A percentile compares a stretch with the other conserved stretches of the same genome.
Conservation (phyloP, 2,888 invertebrate genomes). For the Gymnocheta viridis region DNA sequence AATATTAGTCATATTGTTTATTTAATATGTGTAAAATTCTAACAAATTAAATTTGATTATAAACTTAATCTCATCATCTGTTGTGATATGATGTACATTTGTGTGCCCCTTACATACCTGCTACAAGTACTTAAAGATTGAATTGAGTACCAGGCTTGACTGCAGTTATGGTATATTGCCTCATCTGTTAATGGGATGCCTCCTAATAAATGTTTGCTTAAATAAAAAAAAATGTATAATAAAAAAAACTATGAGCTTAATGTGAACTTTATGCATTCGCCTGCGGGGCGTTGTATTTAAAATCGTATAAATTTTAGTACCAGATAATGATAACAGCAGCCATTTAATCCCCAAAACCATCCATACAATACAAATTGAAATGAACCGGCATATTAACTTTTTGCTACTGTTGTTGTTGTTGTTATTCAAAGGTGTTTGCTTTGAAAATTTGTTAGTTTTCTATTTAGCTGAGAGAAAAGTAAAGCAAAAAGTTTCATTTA, state of each 20-base stretch:
- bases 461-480: conserved; percentile 31
- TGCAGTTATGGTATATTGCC: conserved; percentile 30
- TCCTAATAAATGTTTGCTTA: conserved; percentile 45
- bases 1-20: conserved; percentile 21
- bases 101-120: neutral
- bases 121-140: conserved; percentile 22
- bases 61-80: conserved; percentile 60
- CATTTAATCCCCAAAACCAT: conserved; percentile 13
- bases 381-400: conserved; percentile 2
- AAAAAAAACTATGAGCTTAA: conserved; percentile 64
- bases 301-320: conserved; percentile 56
- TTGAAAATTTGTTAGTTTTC: conserved; percentile 55
- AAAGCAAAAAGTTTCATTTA: conserved; percentile 25
- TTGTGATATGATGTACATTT: conserved; percentile 2
- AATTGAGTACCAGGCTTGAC: neutral
- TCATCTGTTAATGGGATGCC: conserved; percentile 44
- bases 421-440: conserved; percentile 45
- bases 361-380: conserved; percentile 36
- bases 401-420: neutral
- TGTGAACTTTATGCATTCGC: conserved; percentile 63
- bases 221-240: conserved; percentile 23
- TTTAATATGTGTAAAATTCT: conserved; percentile 53
- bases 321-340: conserved; percentile 61
- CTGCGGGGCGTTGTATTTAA: conserved; percentile 64
- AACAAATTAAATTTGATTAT: conserved; percentile 58